phyloP scores from a whole-genome alignment of 1,140 invertebrate genomes.

The Sycophaga agraensis region DNA sequence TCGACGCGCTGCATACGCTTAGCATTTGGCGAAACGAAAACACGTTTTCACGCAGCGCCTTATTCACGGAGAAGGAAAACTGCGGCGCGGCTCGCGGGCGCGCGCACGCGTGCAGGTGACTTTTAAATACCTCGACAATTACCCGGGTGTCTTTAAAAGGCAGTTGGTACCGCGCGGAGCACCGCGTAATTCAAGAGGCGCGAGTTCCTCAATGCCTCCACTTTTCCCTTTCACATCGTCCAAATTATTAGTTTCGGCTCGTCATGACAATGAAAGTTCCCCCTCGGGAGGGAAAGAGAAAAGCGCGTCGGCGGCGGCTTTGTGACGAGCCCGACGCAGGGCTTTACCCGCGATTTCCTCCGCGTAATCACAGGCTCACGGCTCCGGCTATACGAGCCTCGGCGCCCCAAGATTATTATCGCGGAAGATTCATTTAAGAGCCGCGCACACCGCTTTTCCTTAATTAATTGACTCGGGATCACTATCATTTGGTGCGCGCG shows the following conservation, averaged over 20 bases:
- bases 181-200: too few species aligned
- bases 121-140: too few species aligned
- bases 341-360: not conserved
- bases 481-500: too few species aligned
- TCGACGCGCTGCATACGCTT: too few species aligned
- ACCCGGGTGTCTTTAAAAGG: too few species aligned
- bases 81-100: too few species aligned
- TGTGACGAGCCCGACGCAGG: not conserved
- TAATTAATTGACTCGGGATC: not conserved
- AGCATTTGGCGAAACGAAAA: too few species aligned
- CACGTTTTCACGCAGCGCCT: too few species aligned
- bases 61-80: too few species aligned
- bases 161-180: too few species aligned
- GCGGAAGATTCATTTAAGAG: conserved; percentile 4
- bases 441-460: not conserved
- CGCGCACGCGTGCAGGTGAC: too few species aligned
- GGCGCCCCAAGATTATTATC: not conserved
- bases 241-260: not conserved
- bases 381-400: not conserved
- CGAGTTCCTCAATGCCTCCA: too few species aligned
- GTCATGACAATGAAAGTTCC: not conserved
- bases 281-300: not conserved
- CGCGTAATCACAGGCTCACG: not conserved
- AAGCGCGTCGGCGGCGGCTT: not conserved
- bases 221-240: conserved; percentile 6